A percentile compares a stretch with the other conserved stretches of the same genome.
Conservation (phyloP, 2,888 invertebrate genomes). For the Eupeodes latifasciatus region DNA sequence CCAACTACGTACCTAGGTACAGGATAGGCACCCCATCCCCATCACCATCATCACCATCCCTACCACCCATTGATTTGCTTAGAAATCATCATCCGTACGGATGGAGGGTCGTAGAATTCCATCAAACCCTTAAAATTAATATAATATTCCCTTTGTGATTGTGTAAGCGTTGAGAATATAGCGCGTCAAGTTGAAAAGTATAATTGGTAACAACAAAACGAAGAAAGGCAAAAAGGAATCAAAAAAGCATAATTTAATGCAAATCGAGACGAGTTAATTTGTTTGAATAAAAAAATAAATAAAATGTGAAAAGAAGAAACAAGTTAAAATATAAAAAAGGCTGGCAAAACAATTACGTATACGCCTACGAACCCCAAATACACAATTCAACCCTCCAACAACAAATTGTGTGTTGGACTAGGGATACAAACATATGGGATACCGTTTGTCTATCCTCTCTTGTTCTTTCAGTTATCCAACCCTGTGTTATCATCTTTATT, state of each 20-base stretch:
- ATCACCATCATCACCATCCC: no score
- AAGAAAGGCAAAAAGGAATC: conserved; percentile 16
- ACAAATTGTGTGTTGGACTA: background rate
- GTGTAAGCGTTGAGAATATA: conserved; percentile 62
- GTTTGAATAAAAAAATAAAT: conserved; percentile 35
- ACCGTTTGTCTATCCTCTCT: conserved; percentile 12
- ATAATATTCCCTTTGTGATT: conserved; percentile 49
- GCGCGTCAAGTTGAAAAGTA: conserved; percentile 40
- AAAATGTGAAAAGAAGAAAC: background rate
- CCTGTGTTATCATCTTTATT: conserved; percentile 46
- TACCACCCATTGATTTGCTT: conserved; percentile 18
- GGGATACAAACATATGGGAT: conserved; percentile 31
- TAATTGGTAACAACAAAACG: conserved; percentile 22
- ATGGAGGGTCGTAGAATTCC: conserved; percentile 21
- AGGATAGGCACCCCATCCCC: no score
- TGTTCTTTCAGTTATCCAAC: conserved; percentile 20
- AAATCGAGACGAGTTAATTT: conserved; percentile 61
- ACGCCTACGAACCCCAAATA: conserved; percentile 60
- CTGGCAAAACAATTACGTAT: conserved; percentile 70
- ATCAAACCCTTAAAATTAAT: background rate
- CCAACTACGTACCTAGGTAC: no score
- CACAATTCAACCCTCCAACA: conserved; percentile 17
- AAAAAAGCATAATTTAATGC: conserved; percentile 56
- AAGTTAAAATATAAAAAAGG: conserved; percentile 13
- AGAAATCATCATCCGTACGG: conserved; percentile 24